Evolutionary conservation across 2,797 vertebrate species (phyloP).

Genomic region (Echeneis naucrates): DNA sequence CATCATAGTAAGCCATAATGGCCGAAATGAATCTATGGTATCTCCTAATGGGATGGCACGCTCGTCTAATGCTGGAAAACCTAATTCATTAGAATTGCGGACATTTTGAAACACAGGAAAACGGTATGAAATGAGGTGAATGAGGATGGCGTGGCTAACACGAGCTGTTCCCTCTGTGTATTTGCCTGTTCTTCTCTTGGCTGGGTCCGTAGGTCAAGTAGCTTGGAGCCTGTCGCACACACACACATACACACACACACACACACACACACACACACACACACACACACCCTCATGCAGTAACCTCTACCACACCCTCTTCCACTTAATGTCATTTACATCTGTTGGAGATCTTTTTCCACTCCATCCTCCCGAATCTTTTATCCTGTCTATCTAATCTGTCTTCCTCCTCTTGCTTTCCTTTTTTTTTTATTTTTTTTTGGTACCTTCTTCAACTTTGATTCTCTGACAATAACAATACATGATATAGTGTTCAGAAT

Average conservation of each 20-base stretch:
- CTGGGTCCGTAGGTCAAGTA: constrained; percentile 2
- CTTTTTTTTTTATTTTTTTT: neutral
- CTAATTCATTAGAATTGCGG: neutral
- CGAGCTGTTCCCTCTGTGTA: constrained; percentile 3
- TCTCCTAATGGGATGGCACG: neutral
- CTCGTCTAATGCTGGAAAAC: neutral
- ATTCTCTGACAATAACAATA: neutral
- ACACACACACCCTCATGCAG: constrained; percentile 9
- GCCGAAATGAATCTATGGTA: neutral
- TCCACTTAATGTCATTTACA: constrained; percentile 6
- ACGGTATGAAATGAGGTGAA: neutral
- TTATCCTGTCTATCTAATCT: neutral
- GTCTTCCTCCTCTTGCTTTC: neutral
- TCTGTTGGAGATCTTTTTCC: neutral
- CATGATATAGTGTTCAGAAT: too few relatives aligned
- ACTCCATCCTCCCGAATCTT: neutral
- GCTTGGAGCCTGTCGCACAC: constrained; percentile 16
- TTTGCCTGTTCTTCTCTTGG: neutral
- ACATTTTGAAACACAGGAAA: neutral
- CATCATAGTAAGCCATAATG: neutral
- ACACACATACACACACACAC: constrained; percentile 15
- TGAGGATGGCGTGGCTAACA: neutral
- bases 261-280: constrained; percentile 10
- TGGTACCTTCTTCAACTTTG: too few relatives aligned
- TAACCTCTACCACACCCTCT: constrained; percentile 2